phyloP scores from a whole-genome alignment of 2,888 invertebrate species.

The Orthosia gracilis region DNA sequence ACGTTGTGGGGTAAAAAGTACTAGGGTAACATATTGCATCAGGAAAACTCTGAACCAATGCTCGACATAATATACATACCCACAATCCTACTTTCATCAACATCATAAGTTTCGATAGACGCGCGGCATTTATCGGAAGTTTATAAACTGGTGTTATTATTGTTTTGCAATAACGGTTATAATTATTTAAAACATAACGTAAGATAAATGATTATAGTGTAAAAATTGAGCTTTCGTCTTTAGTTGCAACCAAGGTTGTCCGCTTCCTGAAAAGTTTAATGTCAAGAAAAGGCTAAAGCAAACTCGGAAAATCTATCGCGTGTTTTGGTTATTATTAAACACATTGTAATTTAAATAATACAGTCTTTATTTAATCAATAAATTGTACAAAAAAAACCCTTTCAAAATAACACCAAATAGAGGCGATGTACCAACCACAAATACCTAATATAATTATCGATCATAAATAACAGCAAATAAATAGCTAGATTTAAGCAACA shows the following conservation, averaged over 20 bases:
- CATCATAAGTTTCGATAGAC: background rate
- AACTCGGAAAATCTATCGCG: background rate
- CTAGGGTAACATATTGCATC: conserved; percentile 39
- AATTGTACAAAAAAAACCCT: background rate
- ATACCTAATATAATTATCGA: too few relatives aligned
- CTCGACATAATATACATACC: background rate
- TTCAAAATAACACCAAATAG: too few relatives aligned
- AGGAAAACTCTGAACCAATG: conserved; percentile 10
- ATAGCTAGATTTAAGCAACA: background rate
- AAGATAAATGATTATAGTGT: too few relatives aligned
- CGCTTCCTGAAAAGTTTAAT: background rate
- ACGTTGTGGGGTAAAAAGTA: conserved; percentile 79
- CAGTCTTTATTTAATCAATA: too few relatives aligned
- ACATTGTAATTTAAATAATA: background rate
- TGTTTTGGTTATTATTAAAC: background rate
- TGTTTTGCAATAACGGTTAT: too few relatives aligned
- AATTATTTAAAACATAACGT: too few relatives aligned
- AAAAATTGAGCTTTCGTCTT: background rate
- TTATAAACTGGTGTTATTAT: too few relatives aligned
- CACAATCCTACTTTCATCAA: background rate
- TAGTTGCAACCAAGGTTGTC: background rate
- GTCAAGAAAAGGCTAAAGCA: background rate
- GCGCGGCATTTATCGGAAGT: too few relatives aligned
- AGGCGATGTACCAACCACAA: too few relatives aligned
- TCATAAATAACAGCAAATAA: background rate